phyloP scores from a whole-genome alignment of 92 coral and sea anemone genomes.

The Epizoanthus stellaris region DNA sequence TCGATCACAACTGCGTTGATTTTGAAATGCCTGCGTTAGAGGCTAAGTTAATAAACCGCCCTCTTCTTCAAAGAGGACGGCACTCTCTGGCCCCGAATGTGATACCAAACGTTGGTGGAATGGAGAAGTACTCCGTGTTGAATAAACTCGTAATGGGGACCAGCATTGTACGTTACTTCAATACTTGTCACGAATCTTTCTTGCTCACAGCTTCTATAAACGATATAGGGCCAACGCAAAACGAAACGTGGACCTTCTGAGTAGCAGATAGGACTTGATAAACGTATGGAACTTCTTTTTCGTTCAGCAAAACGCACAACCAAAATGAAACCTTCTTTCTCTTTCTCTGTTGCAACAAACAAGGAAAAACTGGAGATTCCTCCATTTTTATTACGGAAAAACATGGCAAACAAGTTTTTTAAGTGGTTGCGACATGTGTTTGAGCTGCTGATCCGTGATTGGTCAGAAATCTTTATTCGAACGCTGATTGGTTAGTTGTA shows the following conservation, averaged over 20 bases:
- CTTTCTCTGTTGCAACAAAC: not conserved
- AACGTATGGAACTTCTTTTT: not conserved
- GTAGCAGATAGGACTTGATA: not conserved
- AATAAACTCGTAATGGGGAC: not conserved
- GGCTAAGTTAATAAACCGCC: conserved; percentile 35
- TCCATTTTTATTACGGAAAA: not conserved
- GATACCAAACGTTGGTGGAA: not conserved
- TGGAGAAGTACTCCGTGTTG: conserved; percentile 16
- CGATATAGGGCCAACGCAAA: not conserved
- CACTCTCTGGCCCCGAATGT: conserved; percentile 35
- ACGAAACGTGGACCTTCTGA: conserved; percentile 3
- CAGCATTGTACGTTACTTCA: conserved; percentile 6
- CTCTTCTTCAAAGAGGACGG: conserved; percentile 46
- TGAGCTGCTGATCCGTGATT: not conserved
- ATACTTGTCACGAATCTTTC: not conserved
- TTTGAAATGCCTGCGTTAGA: conserved; percentile 44
- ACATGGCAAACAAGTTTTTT: not conserved
- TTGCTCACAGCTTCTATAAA: not conserved
- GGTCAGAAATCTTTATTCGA: not conserved
- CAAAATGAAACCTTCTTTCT: no score
- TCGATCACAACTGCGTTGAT: not conserved
- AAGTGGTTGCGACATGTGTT: no score
- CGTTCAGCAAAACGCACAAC: not conserved
- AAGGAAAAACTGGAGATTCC: not conserved
- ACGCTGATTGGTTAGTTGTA: no score